Base-by-base conservation (phyloP, 2,888 invertebrate species). In the Linyphia triangularis region DNA sequence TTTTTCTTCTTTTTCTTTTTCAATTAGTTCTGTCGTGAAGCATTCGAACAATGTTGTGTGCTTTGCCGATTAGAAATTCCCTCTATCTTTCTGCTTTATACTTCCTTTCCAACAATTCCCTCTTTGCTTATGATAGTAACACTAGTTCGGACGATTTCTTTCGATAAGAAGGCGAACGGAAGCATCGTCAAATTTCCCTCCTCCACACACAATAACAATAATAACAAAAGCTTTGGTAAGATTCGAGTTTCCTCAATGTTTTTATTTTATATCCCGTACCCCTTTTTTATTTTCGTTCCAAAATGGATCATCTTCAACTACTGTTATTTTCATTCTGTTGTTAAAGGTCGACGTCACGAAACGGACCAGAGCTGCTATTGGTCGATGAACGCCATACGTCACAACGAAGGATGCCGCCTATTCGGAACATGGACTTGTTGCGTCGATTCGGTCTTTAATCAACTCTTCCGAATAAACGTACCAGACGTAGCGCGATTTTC, bases 111-210 rank as follows among this genome's bases (percentile, higher is more conserved):
- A n/a, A n/a, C n/a, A n/a, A n/a, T n/a, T n/a, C n/a, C n/a, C n/a
- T n/a, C n/a, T n/a, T n/a, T n/a, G n/a, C n/a, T n/a, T n/a, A n/a
- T n/a, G n/a, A n/a, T n/a, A n/a, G n/a, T n/a, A n/a, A n/a, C n/a
- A n/a, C n/a, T n/a, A n/a, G n/a, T 59, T 19, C 16, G 19, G 10
- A 19, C 19, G 5, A 59, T 19, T 16, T 57, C 57, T 16, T 26
- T 30, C 7, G 75, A 61, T 77, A 61, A 77, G 26, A 22, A 10
- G 6, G n/a, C 51, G 51, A 78, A 19, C 43, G 65, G 65, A 78
- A 78, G 28, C 65, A 9, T 43, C n/a, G 24, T 51, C 26, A 26
- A 43, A 78, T 78, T 78, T 78, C 78, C 78, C 65, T 65, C 30
- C 30, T 40, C 28, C 24, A 59, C 13, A 10, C n/a, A 73, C 9